These are phyloP conservation scores for Anoplius nigerrimus DNA, from an alignment of 2,888 invertebrate genomes.

Conservation along the genomic window DNA sequence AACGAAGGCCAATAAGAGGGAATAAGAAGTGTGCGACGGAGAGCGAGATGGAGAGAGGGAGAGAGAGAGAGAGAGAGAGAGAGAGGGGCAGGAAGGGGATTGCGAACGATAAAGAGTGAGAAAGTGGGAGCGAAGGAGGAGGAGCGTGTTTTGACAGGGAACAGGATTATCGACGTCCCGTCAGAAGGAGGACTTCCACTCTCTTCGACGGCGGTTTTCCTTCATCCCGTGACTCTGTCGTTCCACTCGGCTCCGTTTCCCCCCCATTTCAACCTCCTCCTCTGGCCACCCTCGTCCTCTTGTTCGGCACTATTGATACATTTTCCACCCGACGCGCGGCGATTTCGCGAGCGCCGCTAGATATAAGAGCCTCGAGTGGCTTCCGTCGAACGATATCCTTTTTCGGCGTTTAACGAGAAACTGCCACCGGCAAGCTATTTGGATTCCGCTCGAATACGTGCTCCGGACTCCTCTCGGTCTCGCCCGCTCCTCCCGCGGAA, in stretches of 20 bases:
- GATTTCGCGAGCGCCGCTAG: conserved; percentile 33
- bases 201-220: conserved; percentile 34
- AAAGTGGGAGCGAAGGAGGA: conserved; percentile 30
- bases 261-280: conserved; percentile 6
- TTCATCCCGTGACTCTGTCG: conserved; percentile 21
- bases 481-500: conserved; percentile 21
- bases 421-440: conserved; percentile 37
- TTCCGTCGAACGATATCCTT: conserved; percentile 27
- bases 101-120: background rate
- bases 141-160: conserved; percentile 56
- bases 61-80: conserved; percentile 9
- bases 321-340: conserved; percentile 26
- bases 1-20: background rate
- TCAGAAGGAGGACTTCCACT: conserved; percentile 47
- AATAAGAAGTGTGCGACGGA: conserved; percentile 16
- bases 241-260: conserved; percentile 3
- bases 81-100: conserved; percentile 8
- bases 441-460: conserved; percentile 26
- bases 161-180: conserved; percentile 60
- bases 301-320: conserved; percentile 42
- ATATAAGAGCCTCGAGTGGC: conserved; percentile 43
- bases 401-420: conserved; percentile 33
- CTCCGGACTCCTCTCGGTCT: conserved; percentile 9
- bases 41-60: conserved; percentile 16
- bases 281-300: background rate